Conservation (phyloP, 30 jellyfish, hydroid and myxozoan species). For the Rhopilema esculentum region DNA sequence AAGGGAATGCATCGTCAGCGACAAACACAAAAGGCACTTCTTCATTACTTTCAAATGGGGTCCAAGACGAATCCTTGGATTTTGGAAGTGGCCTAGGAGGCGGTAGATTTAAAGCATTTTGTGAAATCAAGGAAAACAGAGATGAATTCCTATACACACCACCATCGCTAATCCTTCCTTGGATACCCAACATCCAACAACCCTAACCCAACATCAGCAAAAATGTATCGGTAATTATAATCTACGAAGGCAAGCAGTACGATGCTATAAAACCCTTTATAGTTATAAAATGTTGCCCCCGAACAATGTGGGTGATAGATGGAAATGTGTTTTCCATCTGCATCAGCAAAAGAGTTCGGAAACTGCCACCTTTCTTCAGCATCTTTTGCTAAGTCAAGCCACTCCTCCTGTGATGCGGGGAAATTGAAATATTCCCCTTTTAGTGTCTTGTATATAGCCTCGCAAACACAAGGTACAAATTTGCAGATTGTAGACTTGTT, state of each 20-base stretch:
- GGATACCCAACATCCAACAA: conserved; percentile 76
- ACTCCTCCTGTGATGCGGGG: conserved; percentile 41
- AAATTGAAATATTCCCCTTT: neutral
- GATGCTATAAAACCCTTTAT: conserved; percentile 40
- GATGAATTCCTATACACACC: conserved; percentile 54
- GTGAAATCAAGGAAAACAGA: conserved; percentile 11
- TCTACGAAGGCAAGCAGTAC: conserved; percentile 12
- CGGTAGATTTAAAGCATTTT: conserved; percentile 27
- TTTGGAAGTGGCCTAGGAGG: conserved; percentile 52
- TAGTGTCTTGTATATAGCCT: conserved; percentile 1
- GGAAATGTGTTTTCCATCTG: conserved; percentile 54
- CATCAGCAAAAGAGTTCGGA: conserved; percentile 50
- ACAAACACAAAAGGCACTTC: conserved; percentile 64
- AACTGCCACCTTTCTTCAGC: conserved; percentile 49
- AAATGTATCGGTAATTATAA: conserved; percentile 16
- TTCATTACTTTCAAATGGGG: conserved; percentile 16
- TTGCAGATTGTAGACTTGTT: conserved; percentile 6
- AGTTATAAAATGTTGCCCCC: conserved; percentile 39
- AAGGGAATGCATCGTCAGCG: conserved; percentile 74
- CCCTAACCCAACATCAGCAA: conserved; percentile 66
- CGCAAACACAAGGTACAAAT: conserved; percentile 32
- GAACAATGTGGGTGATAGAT: conserved; percentile 10
- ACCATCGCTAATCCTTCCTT: conserved; percentile 76
- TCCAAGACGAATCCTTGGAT: conserved; percentile 16
- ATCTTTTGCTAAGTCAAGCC: conserved; percentile 9